Evolutionary conservation across 2,797 vertebrate genomes (phyloP).

Genomic region (Cygnus olor): DNA sequence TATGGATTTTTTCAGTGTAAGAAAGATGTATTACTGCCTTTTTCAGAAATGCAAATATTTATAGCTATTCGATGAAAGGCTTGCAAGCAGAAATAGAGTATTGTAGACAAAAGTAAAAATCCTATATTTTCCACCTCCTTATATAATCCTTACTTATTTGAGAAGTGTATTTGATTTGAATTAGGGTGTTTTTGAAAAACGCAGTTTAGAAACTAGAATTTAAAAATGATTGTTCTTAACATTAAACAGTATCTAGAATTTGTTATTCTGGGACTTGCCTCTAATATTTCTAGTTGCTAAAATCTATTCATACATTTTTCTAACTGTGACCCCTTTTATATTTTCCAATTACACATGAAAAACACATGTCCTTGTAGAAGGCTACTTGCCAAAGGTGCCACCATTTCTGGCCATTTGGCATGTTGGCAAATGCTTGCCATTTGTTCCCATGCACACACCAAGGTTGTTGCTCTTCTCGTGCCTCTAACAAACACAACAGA

Average conservation of each 20-base stretch:
- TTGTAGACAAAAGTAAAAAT: neutral
- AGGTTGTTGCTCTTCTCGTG: neutral
- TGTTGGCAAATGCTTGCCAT: neutral
- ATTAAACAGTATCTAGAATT: neutral
- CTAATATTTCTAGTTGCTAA: neutral
- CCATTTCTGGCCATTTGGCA: neutral
- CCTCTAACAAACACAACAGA: neutral
- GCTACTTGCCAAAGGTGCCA: neutral
- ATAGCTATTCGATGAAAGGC: neutral
- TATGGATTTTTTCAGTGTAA: neutral
- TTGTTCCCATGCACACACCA: neutral
- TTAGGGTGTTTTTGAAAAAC: neutral
- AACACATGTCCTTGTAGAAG: neutral
- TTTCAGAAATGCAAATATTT: slow-evolving; percentile 1
- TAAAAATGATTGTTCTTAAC: neutral
- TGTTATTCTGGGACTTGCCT: neutral
- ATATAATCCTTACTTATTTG: neutral
- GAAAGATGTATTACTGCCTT: neutral
- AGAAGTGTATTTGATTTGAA: neutral
- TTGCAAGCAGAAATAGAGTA: neutral
- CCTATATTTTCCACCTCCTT: rapidly evolving
- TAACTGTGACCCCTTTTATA: neutral
- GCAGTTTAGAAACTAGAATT: neutral
- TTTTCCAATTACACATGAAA: neutral
- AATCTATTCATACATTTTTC: neutral